Conservation (phyloP, 2,797 vertebrate species). For the Pygocentrus nattereri region DNA sequence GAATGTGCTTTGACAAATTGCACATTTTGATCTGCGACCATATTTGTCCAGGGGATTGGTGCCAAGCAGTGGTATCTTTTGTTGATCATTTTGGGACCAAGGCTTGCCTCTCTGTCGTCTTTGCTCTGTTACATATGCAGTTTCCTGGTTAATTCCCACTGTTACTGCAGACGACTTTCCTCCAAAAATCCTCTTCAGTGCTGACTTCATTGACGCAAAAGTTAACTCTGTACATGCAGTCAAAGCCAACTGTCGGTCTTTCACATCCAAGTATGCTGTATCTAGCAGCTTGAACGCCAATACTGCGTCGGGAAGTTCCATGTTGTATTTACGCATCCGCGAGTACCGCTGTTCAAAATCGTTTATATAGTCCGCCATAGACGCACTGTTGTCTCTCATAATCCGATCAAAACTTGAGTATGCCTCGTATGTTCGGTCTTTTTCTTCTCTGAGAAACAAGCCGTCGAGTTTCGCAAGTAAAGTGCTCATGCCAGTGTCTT, state of each 20-base stretch:
- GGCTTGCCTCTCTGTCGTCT: slow-evolving; percentile 10
- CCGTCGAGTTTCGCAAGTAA: no score
- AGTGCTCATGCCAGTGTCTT: no score
- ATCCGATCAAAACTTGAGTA: no score
- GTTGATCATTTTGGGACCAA: slow-evolving; percentile 24
- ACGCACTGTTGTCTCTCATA: no score
- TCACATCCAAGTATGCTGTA: slow-evolving; percentile 19
- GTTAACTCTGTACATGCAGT: slow-evolving; percentile 32
- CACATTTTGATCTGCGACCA: no score
- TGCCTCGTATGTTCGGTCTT: no score
- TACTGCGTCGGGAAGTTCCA: slow-evolving; percentile 31
- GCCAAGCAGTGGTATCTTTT: slow-evolving; percentile 15
- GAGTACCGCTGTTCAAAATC: slow-evolving; percentile 21
- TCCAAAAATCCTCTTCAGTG: slow-evolving; percentile 27
- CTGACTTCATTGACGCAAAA: slow-evolving; percentile 40
- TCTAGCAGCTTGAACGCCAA: slow-evolving; percentile 51
- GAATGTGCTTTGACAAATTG: slow-evolving; percentile 48
- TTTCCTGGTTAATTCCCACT: slow-evolving; percentile 26
- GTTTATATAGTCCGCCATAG: no score
- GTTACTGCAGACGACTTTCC: background rate
- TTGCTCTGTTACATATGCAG: no score
- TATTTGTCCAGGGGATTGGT: no score
- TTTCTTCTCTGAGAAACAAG: no score
- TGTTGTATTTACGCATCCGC: slow-evolving; percentile 25
- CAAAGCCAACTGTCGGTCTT: slow-evolving; percentile 23